Evolutionary conservation across 2,113 vertebrate genomes (phyloP).

Genomic region (Ifrita kowaldi): DNA sequence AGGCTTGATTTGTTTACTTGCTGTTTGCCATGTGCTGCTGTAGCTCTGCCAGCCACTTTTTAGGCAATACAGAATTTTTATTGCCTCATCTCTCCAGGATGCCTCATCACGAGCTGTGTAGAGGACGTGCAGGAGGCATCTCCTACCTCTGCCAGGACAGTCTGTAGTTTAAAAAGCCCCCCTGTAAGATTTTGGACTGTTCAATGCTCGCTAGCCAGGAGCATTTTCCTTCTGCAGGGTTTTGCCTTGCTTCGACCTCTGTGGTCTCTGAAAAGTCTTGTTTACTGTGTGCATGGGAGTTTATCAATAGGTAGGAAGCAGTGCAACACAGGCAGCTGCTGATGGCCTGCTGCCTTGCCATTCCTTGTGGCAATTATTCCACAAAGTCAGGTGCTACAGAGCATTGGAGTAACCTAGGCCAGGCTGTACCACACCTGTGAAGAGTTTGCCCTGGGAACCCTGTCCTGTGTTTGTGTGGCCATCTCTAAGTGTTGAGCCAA

Average conservation of each 20-base stretch:
- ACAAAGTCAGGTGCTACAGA: not conserved
- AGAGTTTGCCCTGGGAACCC: not conserved
- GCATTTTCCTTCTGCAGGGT: not conserved
- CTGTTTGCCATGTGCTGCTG: not conserved
- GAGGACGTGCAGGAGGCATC: not conserved
- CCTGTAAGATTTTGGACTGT: not conserved
- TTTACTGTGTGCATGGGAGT: not conserved
- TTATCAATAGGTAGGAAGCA: not conserved
- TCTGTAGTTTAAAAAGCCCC: not conserved
- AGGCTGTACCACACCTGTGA: not conserved
- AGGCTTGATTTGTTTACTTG: not conserved
- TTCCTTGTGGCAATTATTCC: not conserved
- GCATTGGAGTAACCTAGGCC: not conserved
- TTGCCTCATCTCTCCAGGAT: constrained; percentile 7
- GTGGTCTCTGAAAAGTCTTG: not conserved
- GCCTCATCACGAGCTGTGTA: not conserved
- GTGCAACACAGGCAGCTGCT: not conserved
- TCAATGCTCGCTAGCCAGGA: not conserved
- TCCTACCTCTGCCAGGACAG: not conserved
- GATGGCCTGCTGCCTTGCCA: not conserved
- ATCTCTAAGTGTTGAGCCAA: not conserved
- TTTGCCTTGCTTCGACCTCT: not conserved
- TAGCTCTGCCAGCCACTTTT: constrained; percentile 25
- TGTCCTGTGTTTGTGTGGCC: not conserved
- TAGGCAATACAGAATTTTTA: not conserved